These are phyloP conservation scores for Aegotheles bennettii DNA, from an alignment of 2,113 vertebrate genomes.

Conservation along the genomic window DNA sequence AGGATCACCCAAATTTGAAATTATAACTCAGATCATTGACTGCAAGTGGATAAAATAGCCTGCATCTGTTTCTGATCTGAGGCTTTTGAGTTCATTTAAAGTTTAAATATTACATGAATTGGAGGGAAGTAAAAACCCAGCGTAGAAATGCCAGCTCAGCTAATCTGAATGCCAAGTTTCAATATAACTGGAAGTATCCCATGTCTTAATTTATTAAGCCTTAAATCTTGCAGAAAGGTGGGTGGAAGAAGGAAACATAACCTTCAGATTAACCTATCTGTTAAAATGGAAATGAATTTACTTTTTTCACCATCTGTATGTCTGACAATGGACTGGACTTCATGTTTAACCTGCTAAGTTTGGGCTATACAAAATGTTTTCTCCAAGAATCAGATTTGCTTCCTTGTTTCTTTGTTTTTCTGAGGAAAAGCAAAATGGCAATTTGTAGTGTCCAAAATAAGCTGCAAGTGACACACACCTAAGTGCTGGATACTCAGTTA, in stretches of 20 bases:
- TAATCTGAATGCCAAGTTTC: background rate
- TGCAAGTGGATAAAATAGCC: background rate
- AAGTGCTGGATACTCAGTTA: background rate
- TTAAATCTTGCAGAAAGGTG: background rate
- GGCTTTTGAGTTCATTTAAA: background rate
- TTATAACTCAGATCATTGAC: background rate
- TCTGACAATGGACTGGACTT: background rate
- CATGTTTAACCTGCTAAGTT: background rate
- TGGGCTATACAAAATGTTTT: background rate
- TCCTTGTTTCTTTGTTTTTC: background rate
- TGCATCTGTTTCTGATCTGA: background rate
- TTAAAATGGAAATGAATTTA: background rate
- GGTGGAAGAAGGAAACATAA: background rate
- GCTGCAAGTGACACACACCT: background rate
- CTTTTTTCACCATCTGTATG: rapidly evolving
- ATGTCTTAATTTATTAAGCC: background rate
- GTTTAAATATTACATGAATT: background rate
- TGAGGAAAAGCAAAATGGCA: background rate
- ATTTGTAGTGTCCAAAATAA: background rate
- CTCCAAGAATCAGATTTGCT: background rate
- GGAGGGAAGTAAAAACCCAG: background rate
- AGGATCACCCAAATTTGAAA: background rate
- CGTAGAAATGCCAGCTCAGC: background rate
- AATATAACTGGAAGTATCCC: background rate
- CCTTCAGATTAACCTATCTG: background rate